A percentile compares a stretch with the other conserved stretches of the same genome.
phyloP scores from a whole-genome alignment of 2,113 vertebrate genomes.

The Dicentrarchus labrax region DNA sequence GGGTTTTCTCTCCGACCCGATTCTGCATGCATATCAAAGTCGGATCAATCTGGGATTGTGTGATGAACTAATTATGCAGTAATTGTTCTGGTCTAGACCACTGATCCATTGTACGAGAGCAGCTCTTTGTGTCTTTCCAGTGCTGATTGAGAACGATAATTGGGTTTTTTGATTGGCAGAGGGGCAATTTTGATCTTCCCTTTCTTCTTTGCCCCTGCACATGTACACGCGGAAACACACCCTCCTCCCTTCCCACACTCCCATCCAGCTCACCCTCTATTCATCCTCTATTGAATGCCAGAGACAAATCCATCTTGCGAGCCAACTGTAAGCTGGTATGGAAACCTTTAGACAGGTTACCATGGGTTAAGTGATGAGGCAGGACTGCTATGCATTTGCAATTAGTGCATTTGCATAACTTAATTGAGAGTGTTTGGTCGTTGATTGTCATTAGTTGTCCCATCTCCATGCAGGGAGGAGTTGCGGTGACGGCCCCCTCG shows the following conservation, averaged over 20 bases:
- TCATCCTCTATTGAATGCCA: constrained; percentile 33
- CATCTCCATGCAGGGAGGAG: constrained; percentile 19
- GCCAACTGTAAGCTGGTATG: constrained; percentile 20
- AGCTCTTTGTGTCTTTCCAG: constrained; percentile 64
- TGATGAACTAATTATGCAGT: constrained; percentile 79
- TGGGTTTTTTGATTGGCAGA: constrained; percentile 74
- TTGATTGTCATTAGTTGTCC: constrained; percentile 63
- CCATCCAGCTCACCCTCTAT: constrained; percentile 15
- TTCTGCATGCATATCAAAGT: constrained; percentile 75
- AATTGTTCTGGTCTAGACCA: constrained; percentile 78
- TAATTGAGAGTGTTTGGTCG: constrained; percentile 76
- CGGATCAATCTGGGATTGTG: constrained; percentile 72
- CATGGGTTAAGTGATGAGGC: constrained; percentile 75
- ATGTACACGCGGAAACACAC: constrained; percentile 6
- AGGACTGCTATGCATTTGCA: constrained; percentile 62
- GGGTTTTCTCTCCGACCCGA: constrained; percentile 36
- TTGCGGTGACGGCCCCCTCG: not conserved
- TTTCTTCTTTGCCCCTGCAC: constrained; percentile 36
- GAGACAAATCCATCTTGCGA: constrained; percentile 28
- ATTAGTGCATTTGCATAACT: constrained; percentile 82
- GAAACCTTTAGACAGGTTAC: constrained; percentile 63
- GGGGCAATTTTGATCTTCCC: constrained; percentile 64
- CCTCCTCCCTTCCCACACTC: constrained; percentile 13
- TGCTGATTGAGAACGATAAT: constrained; percentile 72
- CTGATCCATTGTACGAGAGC: constrained; percentile 62